Conservation (phyloP, 2,113 vertebrate genomes). For the Siphamia tubifer region DNA sequence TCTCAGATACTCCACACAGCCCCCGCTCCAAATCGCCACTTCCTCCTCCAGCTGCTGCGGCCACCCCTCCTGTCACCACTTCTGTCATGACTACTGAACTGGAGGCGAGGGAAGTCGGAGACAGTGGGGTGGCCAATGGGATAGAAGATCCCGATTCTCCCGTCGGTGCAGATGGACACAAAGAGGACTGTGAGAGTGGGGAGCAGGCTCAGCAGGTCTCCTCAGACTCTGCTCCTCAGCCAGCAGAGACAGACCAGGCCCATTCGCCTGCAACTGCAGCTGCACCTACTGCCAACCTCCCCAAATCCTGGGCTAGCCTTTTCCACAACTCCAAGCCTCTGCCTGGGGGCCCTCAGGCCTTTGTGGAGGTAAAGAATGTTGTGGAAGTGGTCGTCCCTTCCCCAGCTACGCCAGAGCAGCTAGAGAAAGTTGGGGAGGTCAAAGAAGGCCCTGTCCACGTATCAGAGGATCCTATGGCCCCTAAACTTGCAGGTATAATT, state of each 20-base stretch:
- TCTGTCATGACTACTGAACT: slow-evolving; percentile 87
- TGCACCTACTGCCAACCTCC: slow-evolving; percentile 82
- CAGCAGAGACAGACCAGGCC: slow-evolving; percentile 75
- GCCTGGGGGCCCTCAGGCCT: slow-evolving; percentile 88
- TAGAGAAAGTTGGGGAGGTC: slow-evolving; percentile 89
- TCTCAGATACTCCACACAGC: slow-evolving; percentile 82
- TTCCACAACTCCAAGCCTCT: slow-evolving; percentile 97
- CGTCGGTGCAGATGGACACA: slow-evolving; percentile 58
- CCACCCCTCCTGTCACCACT: slow-evolving; percentile 44
- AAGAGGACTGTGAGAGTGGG: slow-evolving; percentile 68
- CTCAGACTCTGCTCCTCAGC: slow-evolving; percentile 80
- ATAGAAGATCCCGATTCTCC: slow-evolving; percentile 65
- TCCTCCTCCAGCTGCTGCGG: slow-evolving; percentile 60
- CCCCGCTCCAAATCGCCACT: slow-evolving; percentile 74
- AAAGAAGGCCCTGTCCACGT: slow-evolving; percentile 93
- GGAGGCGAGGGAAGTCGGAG: slow-evolving; percentile 52
- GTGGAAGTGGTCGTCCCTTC: slow-evolving; percentile 78
- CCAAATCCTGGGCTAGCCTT: slow-evolving; percentile 98
- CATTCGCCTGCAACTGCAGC: slow-evolving; percentile 70
- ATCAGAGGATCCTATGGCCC: slow-evolving; percentile 96
- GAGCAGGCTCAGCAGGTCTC: slow-evolving; percentile 65
- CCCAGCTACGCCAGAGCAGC: slow-evolving; percentile 74
- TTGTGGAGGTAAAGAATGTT: slow-evolving; percentile 90
- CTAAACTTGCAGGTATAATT: slow-evolving; percentile 97
- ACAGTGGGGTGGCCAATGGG: slow-evolving; percentile 85